Percentiles rank a stretch among this genome's conserved stretches.
Conservation (phyloP, 2,888 invertebrate species). For the Selenia dentaria region DNA sequence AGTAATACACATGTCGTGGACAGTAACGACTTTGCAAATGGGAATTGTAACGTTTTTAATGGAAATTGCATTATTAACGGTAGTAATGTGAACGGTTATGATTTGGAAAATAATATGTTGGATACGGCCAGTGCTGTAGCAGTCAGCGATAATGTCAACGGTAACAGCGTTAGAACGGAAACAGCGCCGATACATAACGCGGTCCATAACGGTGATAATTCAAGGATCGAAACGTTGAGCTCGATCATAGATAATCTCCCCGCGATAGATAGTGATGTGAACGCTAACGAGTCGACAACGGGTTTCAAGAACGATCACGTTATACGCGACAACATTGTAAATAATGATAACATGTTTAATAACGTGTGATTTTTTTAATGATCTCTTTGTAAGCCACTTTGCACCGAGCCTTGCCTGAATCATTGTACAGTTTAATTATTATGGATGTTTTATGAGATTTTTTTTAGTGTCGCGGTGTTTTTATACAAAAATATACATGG, state of each 20-base stretch:
- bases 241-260: conserved; percentile 71
- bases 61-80: not conserved
- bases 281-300: conserved; percentile 57
- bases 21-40: not conserved
- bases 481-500: not conserved
- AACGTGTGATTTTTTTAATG: conserved; percentile 22
- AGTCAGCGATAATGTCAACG: not conserved
- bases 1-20: too few species aligned
- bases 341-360: conserved; percentile 2
- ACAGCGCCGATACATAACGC: not conserved
- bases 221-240: conserved; percentile 45
- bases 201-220: not conserved
- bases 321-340: conserved; percentile 8
- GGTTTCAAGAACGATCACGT: conserved; percentile 4
- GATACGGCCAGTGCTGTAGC: not conserved
- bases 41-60: not conserved
- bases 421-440: conserved; percentile 20
- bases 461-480: not conserved
- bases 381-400: conserved; percentile 19
- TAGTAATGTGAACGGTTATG: not conserved
- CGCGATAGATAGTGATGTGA: conserved; percentile 71
- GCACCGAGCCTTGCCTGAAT: conserved; percentile 33
- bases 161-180: not conserved
- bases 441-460: not conserved
- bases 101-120: not conserved